Evolutionary conservation across 2,113 vertebrate genomes (phyloP).

Genomic region (Dasyornis broadbenti): DNA sequence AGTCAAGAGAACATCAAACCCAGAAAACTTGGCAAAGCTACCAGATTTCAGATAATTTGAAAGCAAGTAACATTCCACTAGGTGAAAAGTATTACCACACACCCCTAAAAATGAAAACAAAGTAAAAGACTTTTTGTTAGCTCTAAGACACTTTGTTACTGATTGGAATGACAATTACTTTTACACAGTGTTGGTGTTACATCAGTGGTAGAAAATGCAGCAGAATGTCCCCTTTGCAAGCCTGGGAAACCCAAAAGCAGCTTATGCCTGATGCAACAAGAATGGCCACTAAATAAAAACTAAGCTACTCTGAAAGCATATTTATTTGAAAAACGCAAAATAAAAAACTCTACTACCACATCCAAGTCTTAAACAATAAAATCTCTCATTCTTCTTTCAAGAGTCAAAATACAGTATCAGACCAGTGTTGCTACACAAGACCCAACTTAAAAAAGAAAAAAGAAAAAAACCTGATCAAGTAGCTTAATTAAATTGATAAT

Average conservation of each 20-base stretch:
- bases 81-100: neutral
- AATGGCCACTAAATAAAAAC: neutral
- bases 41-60: neutral
- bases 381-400: neutral
- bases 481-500: neutral
- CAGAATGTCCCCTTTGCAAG: neutral
- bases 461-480: neutral
- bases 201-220: neutral
- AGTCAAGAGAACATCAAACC: neutral
- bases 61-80: neutral
- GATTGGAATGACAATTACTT: neutral
- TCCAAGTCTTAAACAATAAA: neutral
- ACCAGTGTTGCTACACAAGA: neutral
- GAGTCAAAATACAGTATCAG: neutral
- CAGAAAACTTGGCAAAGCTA: neutral
- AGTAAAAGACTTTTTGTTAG: neutral
- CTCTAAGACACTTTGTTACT: neutral
- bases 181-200: fast-evolving
- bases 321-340: neutral
- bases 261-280: neutral
- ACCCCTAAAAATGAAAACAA: neutral
- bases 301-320: neutral
- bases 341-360: neutral
- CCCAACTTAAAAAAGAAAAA: fast-evolving
- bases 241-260: neutral